phyloP scores from a whole-genome alignment of 2,888 invertebrate genomes.

The Pelosia muscerda region DNA sequence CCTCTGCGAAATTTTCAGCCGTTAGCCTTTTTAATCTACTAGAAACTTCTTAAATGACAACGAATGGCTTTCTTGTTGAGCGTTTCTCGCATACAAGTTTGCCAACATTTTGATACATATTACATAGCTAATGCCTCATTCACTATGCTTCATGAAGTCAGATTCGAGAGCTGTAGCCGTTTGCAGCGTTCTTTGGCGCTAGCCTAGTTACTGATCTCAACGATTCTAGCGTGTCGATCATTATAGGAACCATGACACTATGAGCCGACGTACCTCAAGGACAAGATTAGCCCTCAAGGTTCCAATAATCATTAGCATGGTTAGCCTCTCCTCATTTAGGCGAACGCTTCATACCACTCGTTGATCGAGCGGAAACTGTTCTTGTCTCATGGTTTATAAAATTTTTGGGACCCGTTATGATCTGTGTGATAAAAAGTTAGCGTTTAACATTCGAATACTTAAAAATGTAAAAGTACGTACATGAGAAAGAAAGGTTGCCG shows the following conservation, averaged over 20 bases:
- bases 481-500: slow-evolving; percentile 75
- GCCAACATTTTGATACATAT: slow-evolving; percentile 59
- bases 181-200: slow-evolving; percentile 70
- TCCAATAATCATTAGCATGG: slow-evolving; percentile 61
- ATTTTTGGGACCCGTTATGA: slow-evolving; percentile 75
- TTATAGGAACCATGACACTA: slow-evolving; percentile 53
- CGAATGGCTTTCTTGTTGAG: slow-evolving; percentile 65
- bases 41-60: slow-evolving; percentile 64
- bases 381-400: slow-evolving; percentile 77
- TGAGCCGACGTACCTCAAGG: slow-evolving; percentile 14
- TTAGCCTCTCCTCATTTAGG: slow-evolving; percentile 71
- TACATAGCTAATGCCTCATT: slow-evolving; percentile 57
- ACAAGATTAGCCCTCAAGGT: slow-evolving; percentile 28
- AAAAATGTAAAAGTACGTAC: slow-evolving; percentile 53
- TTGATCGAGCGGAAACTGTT: slow-evolving; percentile 75
- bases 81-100: slow-evolving; percentile 44
- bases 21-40: slow-evolving; percentile 66
- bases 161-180: slow-evolving; percentile 76
- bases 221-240: slow-evolving; percentile 68
- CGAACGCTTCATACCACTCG: slow-evolving; percentile 79
- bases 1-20: slow-evolving; percentile 62
- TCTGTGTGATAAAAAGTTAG: slow-evolving; percentile 70
- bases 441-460: slow-evolving; percentile 50
- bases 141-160: slow-evolving; percentile 58
- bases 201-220: slow-evolving; percentile 76